phyloP scores from a whole-genome alignment of 2,888 invertebrate genomes.

The Stenodema calcarata region DNA sequence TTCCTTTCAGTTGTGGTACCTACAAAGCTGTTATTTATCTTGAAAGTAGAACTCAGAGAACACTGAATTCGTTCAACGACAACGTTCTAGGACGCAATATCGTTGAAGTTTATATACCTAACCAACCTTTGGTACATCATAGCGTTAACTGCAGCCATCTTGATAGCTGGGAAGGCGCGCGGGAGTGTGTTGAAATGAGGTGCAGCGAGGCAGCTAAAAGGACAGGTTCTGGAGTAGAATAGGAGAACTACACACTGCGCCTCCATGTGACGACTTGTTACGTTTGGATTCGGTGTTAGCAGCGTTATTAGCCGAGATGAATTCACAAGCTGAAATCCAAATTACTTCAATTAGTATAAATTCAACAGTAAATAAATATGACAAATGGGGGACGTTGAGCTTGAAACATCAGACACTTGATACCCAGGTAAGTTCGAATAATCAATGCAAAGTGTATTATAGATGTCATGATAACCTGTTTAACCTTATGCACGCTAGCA shows the following conservation, averaged over 20 bases:
- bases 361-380: no score
- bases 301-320: constrained; percentile 57
- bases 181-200: constrained; percentile 90
- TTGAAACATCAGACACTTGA: not conserved
- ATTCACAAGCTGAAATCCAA: constrained; percentile 58
- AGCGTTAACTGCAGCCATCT: constrained; percentile 90
- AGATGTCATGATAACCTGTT: no score
- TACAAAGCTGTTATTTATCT: no score
- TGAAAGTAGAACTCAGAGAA: no score
- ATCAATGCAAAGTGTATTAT: no score
- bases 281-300: constrained; percentile 57
- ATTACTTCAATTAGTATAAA: not conserved
- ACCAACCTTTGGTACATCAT: constrained; percentile 62
- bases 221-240: constrained; percentile 89
- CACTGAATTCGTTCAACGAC: no score
- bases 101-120: not conserved
- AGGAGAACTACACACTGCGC: constrained; percentile 79
- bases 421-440: no score
- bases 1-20: no score
- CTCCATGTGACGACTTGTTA: constrained; percentile 59
- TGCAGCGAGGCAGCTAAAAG: constrained; percentile 88
- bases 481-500: no score
- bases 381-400: not conserved
- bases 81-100: no score
- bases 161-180: constrained; percentile 82